Conservation (phyloP, 2,113 vertebrate species). For the Sterna hirundo region DNA sequence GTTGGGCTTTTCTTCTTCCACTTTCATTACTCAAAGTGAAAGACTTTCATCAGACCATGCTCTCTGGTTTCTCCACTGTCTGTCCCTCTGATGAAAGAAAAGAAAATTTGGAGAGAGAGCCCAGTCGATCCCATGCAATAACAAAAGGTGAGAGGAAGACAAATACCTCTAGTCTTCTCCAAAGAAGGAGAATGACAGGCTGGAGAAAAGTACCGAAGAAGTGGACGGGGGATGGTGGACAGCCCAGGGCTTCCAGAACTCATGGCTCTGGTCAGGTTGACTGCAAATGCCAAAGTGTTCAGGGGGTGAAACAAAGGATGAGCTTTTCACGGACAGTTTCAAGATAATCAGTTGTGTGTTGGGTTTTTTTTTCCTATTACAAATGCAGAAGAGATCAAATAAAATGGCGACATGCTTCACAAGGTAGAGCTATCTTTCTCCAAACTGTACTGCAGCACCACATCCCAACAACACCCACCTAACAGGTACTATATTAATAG, state of each 20-base stretch:
- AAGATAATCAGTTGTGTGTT: not conserved
- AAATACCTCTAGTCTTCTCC: not conserved
- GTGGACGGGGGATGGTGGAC: not conserved
- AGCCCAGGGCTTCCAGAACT: not conserved
- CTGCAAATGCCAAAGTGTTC: not conserved
- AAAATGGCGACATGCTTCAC: not conserved
- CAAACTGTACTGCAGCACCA: not conserved
- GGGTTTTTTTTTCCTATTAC: not conserved
- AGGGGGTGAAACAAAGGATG: not conserved
- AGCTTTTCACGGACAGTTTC: not conserved
- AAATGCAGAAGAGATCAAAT: not conserved
- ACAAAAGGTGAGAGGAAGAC: not conserved
- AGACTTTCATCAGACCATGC: not conserved
- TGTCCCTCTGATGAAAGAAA: not conserved
- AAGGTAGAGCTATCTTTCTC: not conserved
- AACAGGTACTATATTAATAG: not conserved
- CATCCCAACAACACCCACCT: not conserved
- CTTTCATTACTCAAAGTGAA: not conserved
- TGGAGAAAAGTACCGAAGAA: not conserved
- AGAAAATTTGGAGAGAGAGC: not conserved
- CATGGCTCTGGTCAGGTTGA: not conserved
- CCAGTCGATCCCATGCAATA: not conserved
- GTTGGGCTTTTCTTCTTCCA: not conserved
- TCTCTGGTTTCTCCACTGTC: not conserved
- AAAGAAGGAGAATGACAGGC: not conserved